These are phyloP conservation scores for Drosophila ananassae DNA, from an alignment of 1,140 invertebrate genomes.

Conservation along the genomic window DNA sequence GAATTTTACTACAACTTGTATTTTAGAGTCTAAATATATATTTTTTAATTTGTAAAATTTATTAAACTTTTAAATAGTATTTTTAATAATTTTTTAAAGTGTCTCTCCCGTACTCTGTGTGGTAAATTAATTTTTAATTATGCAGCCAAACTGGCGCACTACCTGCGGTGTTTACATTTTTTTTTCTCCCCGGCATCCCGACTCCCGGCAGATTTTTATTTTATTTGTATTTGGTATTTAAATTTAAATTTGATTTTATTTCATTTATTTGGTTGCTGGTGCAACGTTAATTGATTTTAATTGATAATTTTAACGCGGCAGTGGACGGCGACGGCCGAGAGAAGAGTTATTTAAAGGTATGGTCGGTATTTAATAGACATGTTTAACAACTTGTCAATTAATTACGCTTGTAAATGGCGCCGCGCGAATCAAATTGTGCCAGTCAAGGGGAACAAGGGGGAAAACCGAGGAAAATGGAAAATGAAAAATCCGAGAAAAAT, in stretches of 20 bases:
- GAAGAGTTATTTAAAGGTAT: slow-evolving; percentile 23
- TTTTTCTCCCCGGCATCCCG: slow-evolving; percentile 67
- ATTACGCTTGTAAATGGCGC: slow-evolving; percentile 43
- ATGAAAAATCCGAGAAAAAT: neutral
- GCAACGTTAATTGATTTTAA: slow-evolving; percentile 68
- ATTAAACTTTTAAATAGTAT: slow-evolving; percentile 20
- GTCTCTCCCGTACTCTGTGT: slow-evolving; percentile 21
- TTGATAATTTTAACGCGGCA: slow-evolving; percentile 62
- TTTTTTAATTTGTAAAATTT: slow-evolving; percentile 12
- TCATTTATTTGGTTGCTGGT: slow-evolving; percentile 4
- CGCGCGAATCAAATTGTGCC: slow-evolving; percentile 5
- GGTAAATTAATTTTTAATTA: slow-evolving; percentile 78
- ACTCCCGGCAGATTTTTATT: neutral
- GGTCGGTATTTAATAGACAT: slow-evolving; percentile 51
- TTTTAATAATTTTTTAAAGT: slow-evolving; percentile 3
- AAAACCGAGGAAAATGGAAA: neutral
- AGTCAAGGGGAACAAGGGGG: neutral
- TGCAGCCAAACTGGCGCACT: slow-evolving; percentile 32
- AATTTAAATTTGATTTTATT: slow-evolving; percentile 40
- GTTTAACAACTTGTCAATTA: slow-evolving; percentile 76
- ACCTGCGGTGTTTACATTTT: slow-evolving; percentile 64
- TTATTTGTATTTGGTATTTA: slow-evolving; percentile 34
- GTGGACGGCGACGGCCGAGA: slow-evolving; percentile 1
- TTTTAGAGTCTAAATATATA: slow-evolving; percentile 2
- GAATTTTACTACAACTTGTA: no score